Evolutionary conservation across 2,113 vertebrate species (phyloP).

Genomic region (Clarias batrachus): DNA sequence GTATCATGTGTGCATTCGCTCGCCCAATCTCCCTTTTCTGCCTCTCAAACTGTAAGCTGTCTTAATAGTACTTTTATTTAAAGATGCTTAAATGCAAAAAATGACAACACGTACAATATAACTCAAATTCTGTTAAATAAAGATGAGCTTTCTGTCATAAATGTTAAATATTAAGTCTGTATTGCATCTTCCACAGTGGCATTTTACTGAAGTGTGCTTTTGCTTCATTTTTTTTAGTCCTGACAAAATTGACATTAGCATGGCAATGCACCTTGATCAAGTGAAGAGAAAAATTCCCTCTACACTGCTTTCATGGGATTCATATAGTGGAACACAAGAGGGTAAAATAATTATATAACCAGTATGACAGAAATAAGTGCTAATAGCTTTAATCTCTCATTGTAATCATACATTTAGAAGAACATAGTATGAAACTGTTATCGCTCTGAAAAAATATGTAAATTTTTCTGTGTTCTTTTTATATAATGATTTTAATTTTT

Average conservation of each 20-base stretch:
- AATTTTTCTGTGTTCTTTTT: background rate
- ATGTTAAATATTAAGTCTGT: background rate
- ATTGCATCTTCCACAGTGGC: background rate
- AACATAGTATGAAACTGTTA: background rate
- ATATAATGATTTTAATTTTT: background rate
- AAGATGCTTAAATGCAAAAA: background rate
- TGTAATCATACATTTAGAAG: background rate
- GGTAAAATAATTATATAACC: slow-evolving; percentile 69
- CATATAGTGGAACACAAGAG: slow-evolving; percentile 79
- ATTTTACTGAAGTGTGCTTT: background rate
- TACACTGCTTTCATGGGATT: slow-evolving; percentile 81
- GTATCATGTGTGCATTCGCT: slow-evolving; percentile 84
- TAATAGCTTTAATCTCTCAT: too few relatives aligned
- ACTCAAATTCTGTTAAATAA: background rate
- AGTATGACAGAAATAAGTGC: background rate
- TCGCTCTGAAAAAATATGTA: background rate
- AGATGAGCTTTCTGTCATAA: background rate
- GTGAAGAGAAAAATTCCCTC: slow-evolving; percentile 84
- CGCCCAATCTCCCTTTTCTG: slow-evolving; percentile 76
- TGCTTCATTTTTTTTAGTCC: slow-evolving; percentile 67
- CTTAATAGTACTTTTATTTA: background rate
- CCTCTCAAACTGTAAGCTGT: slow-evolving; percentile 91
- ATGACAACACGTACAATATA: background rate
- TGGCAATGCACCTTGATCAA: slow-evolving; percentile 83
- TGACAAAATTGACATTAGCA: slow-evolving; percentile 86